A percentile compares a stretch with the other conserved stretches of the same genome.
Conservation (phyloP, 2,113 vertebrate species). For the Probosciger aterrimus region DNA sequence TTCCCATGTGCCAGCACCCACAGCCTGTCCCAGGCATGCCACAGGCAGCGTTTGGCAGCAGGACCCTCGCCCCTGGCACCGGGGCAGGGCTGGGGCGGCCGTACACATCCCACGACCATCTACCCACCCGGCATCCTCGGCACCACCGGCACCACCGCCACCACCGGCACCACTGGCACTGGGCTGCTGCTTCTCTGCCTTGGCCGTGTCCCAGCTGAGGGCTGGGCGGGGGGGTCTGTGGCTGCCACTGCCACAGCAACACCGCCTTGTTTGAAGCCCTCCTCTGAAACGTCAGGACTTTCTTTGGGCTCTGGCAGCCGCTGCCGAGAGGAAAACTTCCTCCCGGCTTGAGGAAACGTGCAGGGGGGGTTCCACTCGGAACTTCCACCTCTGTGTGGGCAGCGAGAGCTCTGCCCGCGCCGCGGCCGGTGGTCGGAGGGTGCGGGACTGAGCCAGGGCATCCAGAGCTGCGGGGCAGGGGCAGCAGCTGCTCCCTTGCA, state of each 20-base stretch:
- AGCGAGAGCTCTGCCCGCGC: background rate
- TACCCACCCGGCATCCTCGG: fast-evolving
- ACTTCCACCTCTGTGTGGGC: slow-evolving; percentile 2
- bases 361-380: background rate
- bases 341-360: slow-evolving; percentile 23
- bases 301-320: background rate
- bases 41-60: fast-evolving
- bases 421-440: fast-evolving
- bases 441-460: background rate
- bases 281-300: slow-evolving; percentile 45
- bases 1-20: fast-evolving
- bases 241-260: slow-evolving; percentile 45
- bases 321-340: slow-evolving; percentile 62
- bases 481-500: fast-evolving
- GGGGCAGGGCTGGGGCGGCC: background rate
- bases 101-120: fast-evolving
- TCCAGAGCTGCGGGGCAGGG: background rate
- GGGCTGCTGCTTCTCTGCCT: background rate
- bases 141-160: fast-evolving
- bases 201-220: background rate
- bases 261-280: slow-evolving; percentile 54
- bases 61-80: fast-evolving
- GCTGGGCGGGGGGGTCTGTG: background rate
- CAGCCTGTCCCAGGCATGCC: fast-evolving
- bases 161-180: fast-evolving